These are phyloP conservation scores for Myodes glareolus DNA, from an alignment of 2,113 vertebrate genomes.

Conservation along the genomic window DNA sequence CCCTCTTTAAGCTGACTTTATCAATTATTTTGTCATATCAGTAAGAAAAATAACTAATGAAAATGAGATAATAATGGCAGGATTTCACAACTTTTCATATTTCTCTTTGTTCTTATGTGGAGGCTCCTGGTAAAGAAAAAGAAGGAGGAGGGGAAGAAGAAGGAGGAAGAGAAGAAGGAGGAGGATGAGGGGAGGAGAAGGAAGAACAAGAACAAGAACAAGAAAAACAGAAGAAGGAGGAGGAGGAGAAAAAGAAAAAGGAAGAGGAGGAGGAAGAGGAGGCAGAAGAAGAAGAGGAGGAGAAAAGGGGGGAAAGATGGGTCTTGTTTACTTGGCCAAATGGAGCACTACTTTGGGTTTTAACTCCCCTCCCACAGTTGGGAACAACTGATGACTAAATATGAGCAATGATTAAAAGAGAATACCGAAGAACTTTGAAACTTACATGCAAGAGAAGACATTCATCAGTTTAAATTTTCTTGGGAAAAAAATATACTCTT, in stretches of 20 bases:
- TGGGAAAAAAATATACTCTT: not conserved
- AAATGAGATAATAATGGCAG: not conserved
- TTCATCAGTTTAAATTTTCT: not conserved
- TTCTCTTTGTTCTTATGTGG: not conserved
- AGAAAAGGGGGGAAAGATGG: not conserved
- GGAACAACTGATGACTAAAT: not conserved
- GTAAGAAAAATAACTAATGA: not conserved
- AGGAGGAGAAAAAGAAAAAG: rapidly evolving
- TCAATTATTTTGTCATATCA: not conserved
- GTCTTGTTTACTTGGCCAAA: not conserved
- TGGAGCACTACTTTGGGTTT: not conserved
- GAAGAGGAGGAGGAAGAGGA: too few species aligned
- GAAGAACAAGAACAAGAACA: not conserved
- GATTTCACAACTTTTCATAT: not conserved
- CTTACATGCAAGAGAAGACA: not conserved
- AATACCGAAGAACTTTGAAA: not conserved
- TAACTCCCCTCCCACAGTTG: not conserved
- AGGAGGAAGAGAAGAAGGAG: not conserved
- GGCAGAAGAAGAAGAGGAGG: too few species aligned
- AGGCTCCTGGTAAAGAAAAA: not conserved
- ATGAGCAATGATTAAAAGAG: not conserved
- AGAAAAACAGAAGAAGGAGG: rapidly evolving
- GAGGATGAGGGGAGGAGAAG: too few species aligned
- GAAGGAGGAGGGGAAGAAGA: not conserved
- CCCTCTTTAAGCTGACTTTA: not conserved